phyloP scores from a whole-genome alignment of 2,797 vertebrate genomes.

The Eurystomus glaucurus region DNA sequence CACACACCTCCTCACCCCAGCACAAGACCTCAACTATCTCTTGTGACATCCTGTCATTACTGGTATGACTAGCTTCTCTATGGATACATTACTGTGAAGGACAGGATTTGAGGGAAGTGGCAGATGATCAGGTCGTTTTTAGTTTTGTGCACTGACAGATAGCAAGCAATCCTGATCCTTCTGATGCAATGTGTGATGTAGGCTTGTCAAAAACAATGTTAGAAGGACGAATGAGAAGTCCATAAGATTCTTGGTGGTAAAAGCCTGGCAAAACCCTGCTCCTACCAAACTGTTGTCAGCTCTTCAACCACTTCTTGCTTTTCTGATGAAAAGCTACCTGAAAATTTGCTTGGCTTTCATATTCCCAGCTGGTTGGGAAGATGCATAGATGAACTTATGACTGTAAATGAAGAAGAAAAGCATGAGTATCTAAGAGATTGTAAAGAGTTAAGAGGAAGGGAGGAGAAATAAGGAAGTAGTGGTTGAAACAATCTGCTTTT shows the following conservation, averaged over 20 bases:
- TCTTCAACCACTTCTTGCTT: neutral
- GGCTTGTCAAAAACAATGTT: neutral
- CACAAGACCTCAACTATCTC: neutral
- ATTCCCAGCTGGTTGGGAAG: neutral
- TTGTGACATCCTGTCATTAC: neutral
- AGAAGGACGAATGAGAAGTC: neutral
- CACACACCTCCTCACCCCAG: neutral
- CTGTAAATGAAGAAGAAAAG: neutral
- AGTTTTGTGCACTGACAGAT: neutral
- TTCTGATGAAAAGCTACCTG: neutral
- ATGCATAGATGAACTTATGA: neutral
- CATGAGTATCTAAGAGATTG: neutral
- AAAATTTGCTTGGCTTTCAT: neutral
- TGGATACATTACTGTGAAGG: neutral
- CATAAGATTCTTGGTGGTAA: neutral
- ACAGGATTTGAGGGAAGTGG: neutral
- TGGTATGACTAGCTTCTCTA: neutral
- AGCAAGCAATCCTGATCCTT: neutral
- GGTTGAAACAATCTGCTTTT: conserved; percentile 50
- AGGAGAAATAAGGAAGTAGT: conserved; percentile 68
- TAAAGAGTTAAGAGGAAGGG: conserved; percentile 70
- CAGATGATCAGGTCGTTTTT: neutral
- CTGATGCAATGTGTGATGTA: neutral
- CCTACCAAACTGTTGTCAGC: neutral
- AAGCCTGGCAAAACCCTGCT: neutral